Evolutionary conservation across 2,888 invertebrate genomes (phyloP).

Genomic region (Trichogramma evanescens): DNA sequence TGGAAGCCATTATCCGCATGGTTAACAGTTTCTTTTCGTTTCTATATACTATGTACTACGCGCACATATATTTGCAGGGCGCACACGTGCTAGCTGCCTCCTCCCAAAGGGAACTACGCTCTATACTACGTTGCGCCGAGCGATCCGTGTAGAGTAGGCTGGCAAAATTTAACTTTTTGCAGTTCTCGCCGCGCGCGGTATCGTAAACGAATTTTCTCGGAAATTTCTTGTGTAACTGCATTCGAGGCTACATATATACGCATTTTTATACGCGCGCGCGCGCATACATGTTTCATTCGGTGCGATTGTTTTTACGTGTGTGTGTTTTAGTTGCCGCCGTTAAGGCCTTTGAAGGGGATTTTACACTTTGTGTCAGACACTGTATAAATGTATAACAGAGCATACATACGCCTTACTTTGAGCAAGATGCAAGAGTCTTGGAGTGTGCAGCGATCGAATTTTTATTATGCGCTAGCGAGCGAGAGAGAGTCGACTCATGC

Average conservation of each 20-base stretch:
- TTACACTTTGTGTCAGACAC: background rate
- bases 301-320: background rate
- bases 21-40: conserved; percentile 32
- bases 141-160: too few species aligned
- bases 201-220: conserved; percentile 15
- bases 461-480: background rate
- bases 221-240: background rate
- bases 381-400: background rate
- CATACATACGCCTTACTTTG: background rate
- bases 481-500: too few species aligned
- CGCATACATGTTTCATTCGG: background rate
- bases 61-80: too few species aligned
- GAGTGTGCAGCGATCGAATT: background rate
- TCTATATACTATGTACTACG: background rate
- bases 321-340: background rate
- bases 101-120: too few species aligned
- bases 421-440: too few species aligned
- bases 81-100: too few species aligned
- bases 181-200: too few species aligned
- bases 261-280: background rate
- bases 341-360: background rate
- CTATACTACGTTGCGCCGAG: too few species aligned
- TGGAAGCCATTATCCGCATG: conserved; percentile 35
- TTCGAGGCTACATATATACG: background rate
- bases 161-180: too few species aligned